Conservation (phyloP, 23 tunicate genomes). For the Aplidium turbinatum region DNA sequence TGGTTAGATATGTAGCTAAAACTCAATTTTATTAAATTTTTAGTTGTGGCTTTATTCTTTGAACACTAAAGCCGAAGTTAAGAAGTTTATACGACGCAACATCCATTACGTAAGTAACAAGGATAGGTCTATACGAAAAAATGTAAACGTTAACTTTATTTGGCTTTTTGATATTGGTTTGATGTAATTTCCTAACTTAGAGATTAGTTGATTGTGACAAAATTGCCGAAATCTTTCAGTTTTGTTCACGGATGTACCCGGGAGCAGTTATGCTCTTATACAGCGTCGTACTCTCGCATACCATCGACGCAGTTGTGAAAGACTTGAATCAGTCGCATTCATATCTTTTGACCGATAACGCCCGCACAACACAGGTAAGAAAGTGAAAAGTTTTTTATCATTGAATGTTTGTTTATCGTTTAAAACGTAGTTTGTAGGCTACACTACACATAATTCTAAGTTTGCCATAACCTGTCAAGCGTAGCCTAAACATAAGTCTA, state of each 20-base stretch:
- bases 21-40: background rate
- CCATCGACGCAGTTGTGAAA: conserved; percentile 42
- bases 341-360: conserved; percentile 69
- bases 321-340: conserved; percentile 57
- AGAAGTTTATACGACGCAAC: conserved; percentile 64
- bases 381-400: too few species aligned
- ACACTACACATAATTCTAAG: too few species aligned
- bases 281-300: conserved; percentile 71
- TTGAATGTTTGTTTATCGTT: too few species aligned
- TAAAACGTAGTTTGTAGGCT: too few species aligned
- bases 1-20: too few species aligned
- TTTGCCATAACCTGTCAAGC: too few species aligned
- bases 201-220: too few species aligned
- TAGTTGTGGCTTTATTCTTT: conserved; percentile 76
- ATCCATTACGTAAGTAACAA: conserved; percentile 64
- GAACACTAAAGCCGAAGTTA: conserved; percentile 35
- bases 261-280: conserved; percentile 75
- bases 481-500: too few species aligned
- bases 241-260: conserved; percentile 46
- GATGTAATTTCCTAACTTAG: too few species aligned
- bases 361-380: conserved; percentile 82
- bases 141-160: background rate
- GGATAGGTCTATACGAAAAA: too few species aligned
- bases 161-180: too few species aligned
- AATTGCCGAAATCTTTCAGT: too few species aligned